phyloP scores from a whole-genome alignment of 2,113 vertebrate genomes.

The Forbesichthys agassizii region DNA sequence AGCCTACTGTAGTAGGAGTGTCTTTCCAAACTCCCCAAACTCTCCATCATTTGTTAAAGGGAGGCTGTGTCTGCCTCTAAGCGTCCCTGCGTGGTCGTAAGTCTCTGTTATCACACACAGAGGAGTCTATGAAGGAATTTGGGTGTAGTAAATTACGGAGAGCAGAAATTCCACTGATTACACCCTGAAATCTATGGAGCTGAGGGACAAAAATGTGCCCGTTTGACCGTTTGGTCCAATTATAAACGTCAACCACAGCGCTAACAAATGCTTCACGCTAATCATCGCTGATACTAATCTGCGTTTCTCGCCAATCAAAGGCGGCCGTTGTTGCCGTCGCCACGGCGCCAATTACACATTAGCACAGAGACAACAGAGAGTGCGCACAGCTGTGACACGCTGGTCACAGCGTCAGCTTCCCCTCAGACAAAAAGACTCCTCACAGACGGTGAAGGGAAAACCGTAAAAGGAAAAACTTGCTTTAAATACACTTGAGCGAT shows the following conservation, averaged over 20 bases:
- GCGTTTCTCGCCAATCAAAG: conserved; percentile 36
- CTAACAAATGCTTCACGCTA: conserved; percentile 3
- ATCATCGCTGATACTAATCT: conserved; percentile 51
- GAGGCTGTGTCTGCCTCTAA: background rate
- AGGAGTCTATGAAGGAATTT: background rate
- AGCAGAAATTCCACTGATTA: conserved; percentile 1
- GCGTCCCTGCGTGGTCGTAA: background rate
- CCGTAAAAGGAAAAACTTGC: conserved; percentile 19
- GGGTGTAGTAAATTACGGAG: background rate
- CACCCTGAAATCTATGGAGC: background rate
- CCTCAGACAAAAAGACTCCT: conserved; percentile 34
- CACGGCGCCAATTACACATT: conserved; percentile 5
- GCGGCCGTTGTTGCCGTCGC: conserved; percentile 17
- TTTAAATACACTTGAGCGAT: conserved; percentile 16
- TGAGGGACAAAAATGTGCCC: conserved; percentile 19
- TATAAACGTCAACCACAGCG: conserved; percentile 20
- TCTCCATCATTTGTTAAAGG: too few relatives aligned
- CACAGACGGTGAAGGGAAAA: conserved; percentile 12
- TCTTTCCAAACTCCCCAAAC: too few relatives aligned
- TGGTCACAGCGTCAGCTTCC: conserved; percentile 43
- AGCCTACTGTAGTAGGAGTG: too few relatives aligned
- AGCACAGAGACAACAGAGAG: conserved; percentile 16
- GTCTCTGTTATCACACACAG: background rate
- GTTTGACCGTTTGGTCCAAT: conserved; percentile 28
- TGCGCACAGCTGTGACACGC: conserved; percentile 36